These are phyloP conservation scores for Adoxophyes honmai DNA, from an alignment of 1,140 invertebrate genomes.

Conservation along the genomic window DNA sequence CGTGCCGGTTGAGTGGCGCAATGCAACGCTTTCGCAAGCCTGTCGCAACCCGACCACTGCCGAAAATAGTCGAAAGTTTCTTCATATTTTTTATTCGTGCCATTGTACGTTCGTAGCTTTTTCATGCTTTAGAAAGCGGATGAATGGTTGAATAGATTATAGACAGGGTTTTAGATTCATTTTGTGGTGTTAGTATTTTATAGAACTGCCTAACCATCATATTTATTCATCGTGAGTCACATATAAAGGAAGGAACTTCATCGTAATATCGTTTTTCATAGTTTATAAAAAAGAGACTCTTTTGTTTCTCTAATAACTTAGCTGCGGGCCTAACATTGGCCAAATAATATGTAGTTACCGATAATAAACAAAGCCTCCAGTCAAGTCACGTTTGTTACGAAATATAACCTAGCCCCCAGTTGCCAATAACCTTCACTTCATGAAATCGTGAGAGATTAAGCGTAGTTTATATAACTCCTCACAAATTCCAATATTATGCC, in stretches of 20 bases:
- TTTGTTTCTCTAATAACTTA: no score
- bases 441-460: constrained; percentile 11
- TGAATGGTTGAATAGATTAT: no score
- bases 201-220: no score
- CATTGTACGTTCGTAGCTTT: constrained; percentile 24
- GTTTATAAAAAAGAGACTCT: no score
- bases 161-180: no score
- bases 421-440: not conserved
- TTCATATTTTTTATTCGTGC: constrained; percentile 42
- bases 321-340: not conserved
- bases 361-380: not conserved
- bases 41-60: constrained; percentile 47
- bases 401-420: constrained; percentile 10
- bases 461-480: constrained; percentile 11
- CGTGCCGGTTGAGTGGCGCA: constrained; percentile 35
- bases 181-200: no score
- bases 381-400: constrained; percentile 13
- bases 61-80: constrained; percentile 61
- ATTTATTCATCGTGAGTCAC: no score
- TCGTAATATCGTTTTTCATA: no score
- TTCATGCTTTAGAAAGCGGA: constrained; percentile 15
- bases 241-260: no score
- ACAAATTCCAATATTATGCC: constrained; percentile 2
- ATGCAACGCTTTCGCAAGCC: constrained; percentile 56
- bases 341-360: not conserved